Evolutionary conservation across 37 sponge, comb jelly and placozoan genomes (phyloP).

Genomic region (Ianthella basta): DNA sequence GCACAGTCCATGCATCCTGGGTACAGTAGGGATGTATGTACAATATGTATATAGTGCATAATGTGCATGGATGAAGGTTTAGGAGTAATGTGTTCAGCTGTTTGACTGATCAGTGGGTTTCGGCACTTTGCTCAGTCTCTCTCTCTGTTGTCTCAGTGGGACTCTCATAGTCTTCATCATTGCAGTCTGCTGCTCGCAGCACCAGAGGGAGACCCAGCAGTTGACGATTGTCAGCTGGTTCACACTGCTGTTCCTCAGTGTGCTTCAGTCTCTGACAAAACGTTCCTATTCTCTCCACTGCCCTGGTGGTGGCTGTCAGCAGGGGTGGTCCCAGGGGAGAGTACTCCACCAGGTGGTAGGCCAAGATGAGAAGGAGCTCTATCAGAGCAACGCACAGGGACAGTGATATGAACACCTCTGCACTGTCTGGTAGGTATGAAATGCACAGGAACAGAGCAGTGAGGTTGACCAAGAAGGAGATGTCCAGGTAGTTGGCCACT

Average conservation of each 20-base stretch:
- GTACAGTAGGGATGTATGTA: too few species aligned
- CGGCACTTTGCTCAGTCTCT: too few species aligned
- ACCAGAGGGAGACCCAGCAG: not conserved
- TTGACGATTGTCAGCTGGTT: not conserved
- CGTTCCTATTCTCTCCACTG: too few species aligned
- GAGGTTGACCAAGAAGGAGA: not conserved
- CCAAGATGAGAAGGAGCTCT: not conserved
- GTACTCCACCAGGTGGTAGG: not conserved
- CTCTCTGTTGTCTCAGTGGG: too few species aligned
- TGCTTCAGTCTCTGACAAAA: too few species aligned
- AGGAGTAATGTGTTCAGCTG: too few species aligned
- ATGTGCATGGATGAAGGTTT: too few species aligned
- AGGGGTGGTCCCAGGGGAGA: not conserved
- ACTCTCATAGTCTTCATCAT: too few species aligned
- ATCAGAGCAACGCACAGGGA: not conserved
- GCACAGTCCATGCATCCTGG: too few species aligned
- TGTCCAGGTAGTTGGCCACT: constrained; percentile 9
- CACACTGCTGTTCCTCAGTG: not conserved
- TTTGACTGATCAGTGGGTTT: too few species aligned
- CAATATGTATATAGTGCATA: too few species aligned
- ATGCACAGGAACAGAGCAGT: constrained; percentile 3
- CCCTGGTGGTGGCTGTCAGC: not conserved
- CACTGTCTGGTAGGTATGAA: constrained; percentile 9
- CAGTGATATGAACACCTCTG: not conserved
- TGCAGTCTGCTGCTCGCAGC: not conserved